Conservation (phyloP, 2,113 vertebrate species). For the Mionectes macconnelli region DNA sequence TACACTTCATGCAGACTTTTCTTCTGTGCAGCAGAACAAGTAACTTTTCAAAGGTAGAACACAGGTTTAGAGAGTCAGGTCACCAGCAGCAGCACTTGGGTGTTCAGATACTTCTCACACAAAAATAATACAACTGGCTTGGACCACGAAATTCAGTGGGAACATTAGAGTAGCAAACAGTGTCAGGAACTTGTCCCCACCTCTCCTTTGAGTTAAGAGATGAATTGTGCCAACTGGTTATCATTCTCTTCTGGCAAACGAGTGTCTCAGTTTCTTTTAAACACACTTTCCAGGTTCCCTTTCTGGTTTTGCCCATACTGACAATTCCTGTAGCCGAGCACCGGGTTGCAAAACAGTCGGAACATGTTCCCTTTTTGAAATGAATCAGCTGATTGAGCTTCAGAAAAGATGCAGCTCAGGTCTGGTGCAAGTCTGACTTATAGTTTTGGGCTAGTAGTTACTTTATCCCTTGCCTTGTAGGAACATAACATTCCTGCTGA, state of each 20-base stretch:
- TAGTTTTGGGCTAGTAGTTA: not conserved
- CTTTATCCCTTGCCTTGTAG: not conserved
- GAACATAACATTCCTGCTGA: conserved; percentile 27
- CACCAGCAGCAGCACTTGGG: not conserved
- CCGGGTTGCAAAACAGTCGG: not conserved
- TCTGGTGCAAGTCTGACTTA: not conserved
- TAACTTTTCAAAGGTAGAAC: not conserved
- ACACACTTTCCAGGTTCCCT: not conserved
- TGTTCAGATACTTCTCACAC: not conserved
- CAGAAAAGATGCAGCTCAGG: not conserved
- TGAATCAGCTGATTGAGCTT: not conserved
- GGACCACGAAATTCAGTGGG: not conserved
- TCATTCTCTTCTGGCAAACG: not conserved
- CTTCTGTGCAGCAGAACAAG: not conserved
- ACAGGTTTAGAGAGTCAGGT: not conserved
- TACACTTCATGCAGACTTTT: not conserved
- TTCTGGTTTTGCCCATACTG: not conserved
- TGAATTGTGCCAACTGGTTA: not conserved
- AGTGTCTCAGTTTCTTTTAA: not conserved
- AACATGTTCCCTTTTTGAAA: not conserved
- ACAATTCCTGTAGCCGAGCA: not conserved
- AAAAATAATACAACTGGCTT: not conserved
- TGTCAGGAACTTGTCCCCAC: not conserved
- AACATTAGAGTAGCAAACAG: not conserved
- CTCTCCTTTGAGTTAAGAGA: not conserved